Percentiles rank a stretch among this genome's conserved stretches.
phyloP scores from a whole-genome alignment of 2,888 invertebrate genomes.

The Andrena bicolor region DNA sequence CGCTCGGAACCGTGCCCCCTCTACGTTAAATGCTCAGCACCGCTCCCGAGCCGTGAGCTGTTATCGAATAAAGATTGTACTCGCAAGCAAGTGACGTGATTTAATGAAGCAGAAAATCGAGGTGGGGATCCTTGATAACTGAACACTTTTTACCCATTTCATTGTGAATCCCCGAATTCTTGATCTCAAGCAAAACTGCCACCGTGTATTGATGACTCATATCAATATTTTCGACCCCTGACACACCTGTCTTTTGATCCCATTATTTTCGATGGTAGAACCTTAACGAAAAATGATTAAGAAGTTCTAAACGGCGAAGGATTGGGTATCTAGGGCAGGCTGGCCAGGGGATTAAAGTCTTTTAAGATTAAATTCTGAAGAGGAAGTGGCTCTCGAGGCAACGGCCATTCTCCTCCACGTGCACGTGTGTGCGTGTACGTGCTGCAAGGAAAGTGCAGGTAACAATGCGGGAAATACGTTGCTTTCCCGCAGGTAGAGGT shows the following conservation, averaged over 20 bases:
- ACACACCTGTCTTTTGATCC: background rate
- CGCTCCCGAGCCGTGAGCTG: no score
- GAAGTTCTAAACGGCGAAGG: background rate
- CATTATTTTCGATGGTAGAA: background rate
- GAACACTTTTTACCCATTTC: no score
- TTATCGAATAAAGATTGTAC: no score
- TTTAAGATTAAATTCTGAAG: constrained; percentile 44
- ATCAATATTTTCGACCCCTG: no score
- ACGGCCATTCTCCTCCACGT: background rate
- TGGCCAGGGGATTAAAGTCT: constrained; percentile 11
- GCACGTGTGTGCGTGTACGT: constrained; percentile 6
- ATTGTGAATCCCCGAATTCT: no score
- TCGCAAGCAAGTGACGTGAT: no score
- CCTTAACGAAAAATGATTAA: background rate
- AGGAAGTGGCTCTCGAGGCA: constrained; percentile 25
- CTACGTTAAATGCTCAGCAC: no score
- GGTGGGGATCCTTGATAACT: no score
- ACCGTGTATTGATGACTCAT: no score
- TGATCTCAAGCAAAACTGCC: no score
- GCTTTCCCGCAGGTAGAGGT: constrained; percentile 25
- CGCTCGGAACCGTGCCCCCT: no score
- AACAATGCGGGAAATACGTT: constrained; percentile 49
- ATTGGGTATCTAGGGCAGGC: constrained; percentile 18
- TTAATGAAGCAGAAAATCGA: no score
- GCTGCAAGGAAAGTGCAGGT: constrained; percentile 33